These are phyloP conservation scores for Cephus sareptanus DNA, from an alignment of 2,888 invertebrate species.

Conservation along the genomic window DNA sequence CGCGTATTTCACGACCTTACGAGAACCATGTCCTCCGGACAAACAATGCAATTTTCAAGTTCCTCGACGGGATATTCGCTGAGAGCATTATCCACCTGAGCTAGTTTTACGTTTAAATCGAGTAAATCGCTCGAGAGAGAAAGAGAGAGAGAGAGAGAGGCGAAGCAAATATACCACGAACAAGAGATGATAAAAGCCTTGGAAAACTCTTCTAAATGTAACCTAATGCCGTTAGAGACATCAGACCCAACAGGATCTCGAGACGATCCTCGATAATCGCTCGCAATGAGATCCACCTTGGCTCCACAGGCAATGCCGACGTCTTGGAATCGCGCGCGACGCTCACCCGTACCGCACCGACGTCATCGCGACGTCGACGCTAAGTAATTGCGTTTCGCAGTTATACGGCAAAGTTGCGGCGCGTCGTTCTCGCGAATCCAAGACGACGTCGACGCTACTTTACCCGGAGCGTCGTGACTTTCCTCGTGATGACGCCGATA, in stretches of 20 bases:
- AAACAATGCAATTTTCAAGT: constrained; percentile 38
- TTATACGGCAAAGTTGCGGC: background rate
- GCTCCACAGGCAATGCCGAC: background rate
- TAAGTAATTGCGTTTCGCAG: background rate
- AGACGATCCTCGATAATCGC: background rate
- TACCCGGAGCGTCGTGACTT: background rate
- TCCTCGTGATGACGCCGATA: background rate
- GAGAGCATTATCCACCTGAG: background rate
- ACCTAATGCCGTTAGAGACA: background rate
- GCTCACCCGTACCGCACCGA: background rate
- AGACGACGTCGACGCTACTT: background rate
- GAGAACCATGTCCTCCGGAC: constrained; percentile 51
- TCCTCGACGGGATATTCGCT: background rate
- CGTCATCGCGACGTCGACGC: background rate
- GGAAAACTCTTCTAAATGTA: background rate
- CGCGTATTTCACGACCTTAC: constrained; percentile 52
- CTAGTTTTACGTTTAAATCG: background rate
- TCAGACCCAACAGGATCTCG: background rate
- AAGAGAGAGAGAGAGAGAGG: background rate
- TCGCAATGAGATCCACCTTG: background rate
- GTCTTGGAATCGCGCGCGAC: constrained; percentile 6
- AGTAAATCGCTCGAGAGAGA: background rate
- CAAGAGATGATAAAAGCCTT: background rate
- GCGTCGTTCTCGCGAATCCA: background rate
- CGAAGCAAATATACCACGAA: background rate